These are phyloP conservation scores for Addax nasomaculatus DNA, from an alignment of 2,113 vertebrate species.

Conservation along the genomic window DNA sequence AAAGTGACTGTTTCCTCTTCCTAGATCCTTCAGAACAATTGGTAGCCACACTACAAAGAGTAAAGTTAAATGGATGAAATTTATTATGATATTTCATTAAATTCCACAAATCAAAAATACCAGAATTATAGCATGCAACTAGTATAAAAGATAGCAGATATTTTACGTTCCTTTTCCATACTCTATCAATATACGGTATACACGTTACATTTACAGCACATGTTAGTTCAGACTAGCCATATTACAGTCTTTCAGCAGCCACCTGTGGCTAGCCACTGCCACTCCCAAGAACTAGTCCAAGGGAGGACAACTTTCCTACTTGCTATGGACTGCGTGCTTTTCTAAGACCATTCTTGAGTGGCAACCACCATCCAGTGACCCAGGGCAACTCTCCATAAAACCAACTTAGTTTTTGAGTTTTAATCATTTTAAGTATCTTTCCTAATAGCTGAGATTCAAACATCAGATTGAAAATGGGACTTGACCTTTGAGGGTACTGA, in stretches of 20 bases:
- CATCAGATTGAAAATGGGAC: neutral
- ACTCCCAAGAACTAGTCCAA: neutral
- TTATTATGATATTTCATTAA: neutral
- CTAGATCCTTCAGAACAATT: neutral
- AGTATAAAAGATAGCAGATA: neutral
- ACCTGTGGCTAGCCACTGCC: neutral
- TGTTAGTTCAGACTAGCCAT: neutral
- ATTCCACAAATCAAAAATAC: neutral
- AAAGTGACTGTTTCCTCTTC: neutral
- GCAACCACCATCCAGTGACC: neutral
- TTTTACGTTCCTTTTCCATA: neutral
- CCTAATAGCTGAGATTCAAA: neutral
- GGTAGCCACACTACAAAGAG: neutral
- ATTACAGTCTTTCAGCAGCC: neutral
- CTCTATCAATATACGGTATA: fast-evolving
- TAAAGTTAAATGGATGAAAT: neutral
- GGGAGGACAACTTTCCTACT: neutral
- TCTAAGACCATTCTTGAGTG: neutral
- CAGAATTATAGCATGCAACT: neutral
- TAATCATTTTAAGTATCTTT: neutral
- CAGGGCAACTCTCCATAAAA: neutral
- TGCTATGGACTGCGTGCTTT: neutral
- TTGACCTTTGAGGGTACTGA: neutral
- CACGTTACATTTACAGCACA: neutral
- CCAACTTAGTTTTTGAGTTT: neutral